Evolutionary conservation across 2,888 invertebrate genomes (phyloP), one percentile per base, ranked within the genome.

Genomic region (Agonopterix heracliana): DNA sequence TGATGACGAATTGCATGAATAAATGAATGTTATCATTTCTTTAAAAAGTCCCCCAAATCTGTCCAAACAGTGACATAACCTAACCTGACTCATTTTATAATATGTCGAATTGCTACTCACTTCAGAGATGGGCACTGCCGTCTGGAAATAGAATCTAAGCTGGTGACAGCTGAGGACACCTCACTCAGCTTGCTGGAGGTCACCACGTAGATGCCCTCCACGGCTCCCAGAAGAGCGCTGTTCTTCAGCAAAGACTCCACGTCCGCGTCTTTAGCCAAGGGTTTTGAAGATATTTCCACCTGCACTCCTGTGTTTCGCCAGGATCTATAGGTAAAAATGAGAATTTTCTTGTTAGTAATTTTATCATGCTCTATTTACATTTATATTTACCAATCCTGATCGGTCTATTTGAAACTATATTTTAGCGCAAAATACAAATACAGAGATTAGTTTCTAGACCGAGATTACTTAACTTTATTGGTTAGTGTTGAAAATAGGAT

Each of bases 141-240:
- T 41, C 63, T 59, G 1, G 62, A 54, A 4, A 46, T 38, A 0
- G 35, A 34, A 41, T 66, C 64, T 43, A 66, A 47, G 26, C 53
- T 51, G 3, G 48, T 46, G 34, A 64, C 36, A 2, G 59, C n/a
- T 34, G 54, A 41, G 9, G 45, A 34, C 26, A 26, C 26, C 26
- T 26, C 26, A 26, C 26, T 26, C 26, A 26, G 26, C 26, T 26
- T 2, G 12, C 44, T 44, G 3, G 53, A 47, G 4, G 52, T 44
- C 11, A 57, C 38, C 2, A 60, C 17, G 46, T 57, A 61, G 1
- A 63, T 47, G 4, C 57, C 56, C 34, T 56, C 58, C 1, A 61
- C 41, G 0, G 49, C 49, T 0, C 54, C 54, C 14, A 45, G 34
- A 5, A 13, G 35, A 13, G 47, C 45, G 34, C 44, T 44, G 5